Evolutionary conservation across 2,797 vertebrate species (phyloP), one percentile per base, ranked within the genome.

Genomic region (Geotrypetes seraphini): DNA sequence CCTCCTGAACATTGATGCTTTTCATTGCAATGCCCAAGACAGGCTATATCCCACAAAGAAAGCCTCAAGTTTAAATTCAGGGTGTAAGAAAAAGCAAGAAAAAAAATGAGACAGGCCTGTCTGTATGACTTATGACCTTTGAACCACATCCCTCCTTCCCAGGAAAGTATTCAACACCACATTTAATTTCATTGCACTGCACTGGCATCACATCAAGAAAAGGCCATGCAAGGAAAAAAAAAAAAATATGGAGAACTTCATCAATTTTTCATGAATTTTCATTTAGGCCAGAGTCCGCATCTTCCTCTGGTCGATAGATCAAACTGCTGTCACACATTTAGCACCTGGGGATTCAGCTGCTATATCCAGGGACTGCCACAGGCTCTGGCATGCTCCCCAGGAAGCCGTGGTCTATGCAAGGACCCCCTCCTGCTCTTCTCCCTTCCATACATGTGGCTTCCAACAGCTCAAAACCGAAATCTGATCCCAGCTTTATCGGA

Each of bases 241-340:
- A 72, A 75, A 84, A 92, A 87, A 86, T 90, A 90, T 79, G 73
- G 48, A 66, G 66, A 76, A 86, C 83, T 86, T 88, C 86, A 96
- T 97, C 78, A 91, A 96, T 93, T 86, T 96, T 97, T 96, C 83
- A 96, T 96, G 88, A 88, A 88, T 90, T 89, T 94, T 94, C 89
- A 92, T 95, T 91, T 88, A 85, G 79, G 75, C 71, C 78, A 69
- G 71, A 81, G 80, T 84, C 66, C 80, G 77, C 76, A n/a, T 87
- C 82, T 95, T 89, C 85, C 69, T 77, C 73, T 69, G 77, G 90
- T 97, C 90, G 75, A 98, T 97, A 93, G 86, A 90, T 92, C 89
- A 92, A 91, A 83, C 85, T 86, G 82, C 86, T 91, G 84, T 90
- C 88, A 87, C 72, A 43, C 79, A 78, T 85, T 89, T 85, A 86